Evolutionary conservation across 2,113 vertebrate genomes (phyloP), one percentile per base, ranked within the genome.

Genomic region (Lepisosteus osseus): DNA sequence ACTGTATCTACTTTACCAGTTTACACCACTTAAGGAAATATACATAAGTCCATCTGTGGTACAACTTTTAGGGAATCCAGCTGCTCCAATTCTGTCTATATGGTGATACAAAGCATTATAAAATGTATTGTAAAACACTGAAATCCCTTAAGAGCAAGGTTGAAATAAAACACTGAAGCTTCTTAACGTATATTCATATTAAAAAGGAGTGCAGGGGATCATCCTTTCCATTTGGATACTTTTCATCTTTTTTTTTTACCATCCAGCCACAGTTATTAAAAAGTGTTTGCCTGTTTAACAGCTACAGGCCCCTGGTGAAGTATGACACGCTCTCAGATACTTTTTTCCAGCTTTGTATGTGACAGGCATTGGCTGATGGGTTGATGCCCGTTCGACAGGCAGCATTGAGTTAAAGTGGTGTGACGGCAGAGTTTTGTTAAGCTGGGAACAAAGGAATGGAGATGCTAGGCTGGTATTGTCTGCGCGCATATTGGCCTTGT

Each of bases 391-490:
- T 95, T 94, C 92, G 93, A 95, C 94, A 94, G 93, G 93, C 94
- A 85, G 91, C 93, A 94, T 95, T 95, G 95, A 95, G 94, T 93
- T 96, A 95, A 98, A 96, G 92, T 93, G 93, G 94, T 95, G 95
- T 95, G 95, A 96, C 94, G 92, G 93, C 92, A 93, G 93, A 95
- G 95, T 96, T 98, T 98, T 95, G 95, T 97, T 97, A 96, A 96
- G 96, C 95, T 94, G 92, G 89, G 94, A 97, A 98, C 94, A 97
- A 98, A 97, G 93, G 92, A 89, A 82, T 90, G 88, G 91, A 90
- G 95, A 94, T 91, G 93, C 88, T 89, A 92, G 86, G 76, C 86
- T 90, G 87, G 92, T 92, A 94, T 94, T 94, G 91, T 91, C 92
- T 85, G 81, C 85, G 84, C 90, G 90, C 92, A 88, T 89, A 94